Evolutionary conservation across 1,140 invertebrate genomes (phyloP).

Genomic region (Meloidogyne chitwoodi): DNA sequence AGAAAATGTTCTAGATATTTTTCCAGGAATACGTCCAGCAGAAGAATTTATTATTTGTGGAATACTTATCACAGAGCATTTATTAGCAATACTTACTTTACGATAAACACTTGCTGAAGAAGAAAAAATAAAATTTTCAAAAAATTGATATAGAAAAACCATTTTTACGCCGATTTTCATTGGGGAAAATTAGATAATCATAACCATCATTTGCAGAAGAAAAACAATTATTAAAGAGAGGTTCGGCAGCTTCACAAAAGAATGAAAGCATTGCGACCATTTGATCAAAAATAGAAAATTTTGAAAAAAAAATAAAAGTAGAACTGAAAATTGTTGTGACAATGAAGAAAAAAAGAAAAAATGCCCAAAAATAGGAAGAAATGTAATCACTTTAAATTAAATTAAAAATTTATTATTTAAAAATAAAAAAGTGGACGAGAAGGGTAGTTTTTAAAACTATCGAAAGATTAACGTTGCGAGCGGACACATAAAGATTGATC

Average conservation of each 20-base stretch:
- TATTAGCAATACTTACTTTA: neutral
- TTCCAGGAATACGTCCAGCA: neutral
- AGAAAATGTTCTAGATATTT: neutral
- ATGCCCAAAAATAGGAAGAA: neutral
- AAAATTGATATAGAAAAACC: neutral
- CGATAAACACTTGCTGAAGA: neutral
- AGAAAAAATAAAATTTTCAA: neutral
- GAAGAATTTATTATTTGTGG: neutral
- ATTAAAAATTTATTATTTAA: neutral
- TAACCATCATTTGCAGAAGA: conserved; percentile 15
- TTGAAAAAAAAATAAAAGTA: neutral
- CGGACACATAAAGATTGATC: neutral
- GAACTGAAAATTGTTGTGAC: neutral
- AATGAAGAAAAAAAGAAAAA: neutral
- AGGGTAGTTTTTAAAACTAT: neutral
- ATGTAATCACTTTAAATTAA: neutral
- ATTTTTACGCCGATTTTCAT: neutral
- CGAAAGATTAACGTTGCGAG: neutral
- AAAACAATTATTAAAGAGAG: conserved; percentile 27
- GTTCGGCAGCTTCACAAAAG: conserved; percentile 28
- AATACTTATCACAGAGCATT: neutral
- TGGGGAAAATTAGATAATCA: conserved; percentile 24
- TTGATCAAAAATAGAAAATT: neutral
- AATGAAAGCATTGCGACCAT: conserved; percentile 35
- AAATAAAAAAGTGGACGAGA: neutral